phyloP scores from a whole-genome alignment of 2,797 vertebrate genomes.

The Mionectes olivaceus region DNA sequence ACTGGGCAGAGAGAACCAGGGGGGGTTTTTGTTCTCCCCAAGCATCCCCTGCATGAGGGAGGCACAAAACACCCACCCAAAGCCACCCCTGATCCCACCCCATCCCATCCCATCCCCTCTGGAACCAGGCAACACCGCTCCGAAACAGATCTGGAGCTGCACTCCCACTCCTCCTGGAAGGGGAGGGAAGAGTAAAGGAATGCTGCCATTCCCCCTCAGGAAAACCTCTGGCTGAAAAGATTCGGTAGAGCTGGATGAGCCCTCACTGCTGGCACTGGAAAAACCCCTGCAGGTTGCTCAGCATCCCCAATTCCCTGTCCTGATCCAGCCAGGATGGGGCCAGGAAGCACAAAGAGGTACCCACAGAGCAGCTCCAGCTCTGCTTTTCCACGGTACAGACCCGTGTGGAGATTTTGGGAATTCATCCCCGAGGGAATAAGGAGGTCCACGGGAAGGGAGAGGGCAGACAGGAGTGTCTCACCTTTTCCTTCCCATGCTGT shows the following conservation, averaged over 20 bases:
- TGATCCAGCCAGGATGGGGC: fast-evolving
- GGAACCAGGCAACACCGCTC: neutral
- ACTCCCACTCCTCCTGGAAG: neutral
- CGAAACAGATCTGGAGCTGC: neutral
- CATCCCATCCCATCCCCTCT: neutral
- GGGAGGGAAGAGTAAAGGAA: neutral
- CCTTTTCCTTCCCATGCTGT: neutral
- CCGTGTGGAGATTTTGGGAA: neutral
- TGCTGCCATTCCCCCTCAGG: neutral
- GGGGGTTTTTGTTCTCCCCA: fast-evolving
- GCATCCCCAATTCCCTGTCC: neutral
- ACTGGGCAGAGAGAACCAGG: neutral
- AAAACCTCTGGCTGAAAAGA: neutral
- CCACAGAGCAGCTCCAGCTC: neutral
- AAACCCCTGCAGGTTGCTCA: neutral
- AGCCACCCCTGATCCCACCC: fast-evolving
- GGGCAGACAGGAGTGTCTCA: neutral
- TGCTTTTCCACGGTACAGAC: neutral
- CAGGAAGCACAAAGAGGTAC: neutral
- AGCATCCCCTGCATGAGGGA: fast-evolving
- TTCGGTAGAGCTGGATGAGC: neutral
- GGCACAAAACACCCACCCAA: neutral
- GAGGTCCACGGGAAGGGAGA: neutral
- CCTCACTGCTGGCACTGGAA: neutral
- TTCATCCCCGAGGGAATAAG: neutral